Conservation (phyloP, 2,113 vertebrate species). For the Phainopepla nitens region DNA sequence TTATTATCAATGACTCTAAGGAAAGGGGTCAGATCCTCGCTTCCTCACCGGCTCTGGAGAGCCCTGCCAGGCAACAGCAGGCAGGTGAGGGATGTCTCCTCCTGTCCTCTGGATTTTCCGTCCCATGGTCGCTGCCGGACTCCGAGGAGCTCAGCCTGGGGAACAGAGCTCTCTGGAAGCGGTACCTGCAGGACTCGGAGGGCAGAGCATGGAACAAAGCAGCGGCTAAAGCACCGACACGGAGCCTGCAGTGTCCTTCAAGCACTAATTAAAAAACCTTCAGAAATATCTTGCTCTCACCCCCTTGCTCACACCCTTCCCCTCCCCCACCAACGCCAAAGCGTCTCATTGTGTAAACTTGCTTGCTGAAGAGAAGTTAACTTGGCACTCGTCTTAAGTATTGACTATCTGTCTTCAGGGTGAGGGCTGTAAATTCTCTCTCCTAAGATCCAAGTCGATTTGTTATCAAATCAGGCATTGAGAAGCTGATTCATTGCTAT, state of each 20-base stretch:
- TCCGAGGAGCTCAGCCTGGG: rapidly evolving
- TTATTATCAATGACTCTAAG: slow-evolving; percentile 68
- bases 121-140: rapidly evolving
- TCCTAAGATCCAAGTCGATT: slow-evolving; percentile 98
- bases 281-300: background rate
- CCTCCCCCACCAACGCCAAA: background rate
- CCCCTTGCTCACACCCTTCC: background rate
- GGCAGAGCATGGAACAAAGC: background rate
- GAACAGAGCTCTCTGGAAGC: background rate
- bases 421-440: slow-evolving; percentile 95
- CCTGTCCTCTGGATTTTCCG: background rate
- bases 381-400: slow-evolving; percentile 82
- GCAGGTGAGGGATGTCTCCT: slow-evolving; percentile 3
- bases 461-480: slow-evolving; percentile 99
- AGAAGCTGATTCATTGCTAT: slow-evolving; percentile 99
- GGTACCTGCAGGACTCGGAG: background rate
- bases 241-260: slow-evolving; percentile 31
- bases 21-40: slow-evolving; percentile 61
- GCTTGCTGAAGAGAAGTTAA: slow-evolving; percentile 77
- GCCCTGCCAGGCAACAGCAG: background rate
- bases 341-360: slow-evolving; percentile 71
- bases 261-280: slow-evolving; percentile 32
- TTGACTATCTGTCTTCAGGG: slow-evolving; percentile 86
- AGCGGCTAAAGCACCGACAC: background rate
- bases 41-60: background rate